phyloP scores from a whole-genome alignment of 2,113 vertebrate species.

The Gorsachius goisagi region DNA sequence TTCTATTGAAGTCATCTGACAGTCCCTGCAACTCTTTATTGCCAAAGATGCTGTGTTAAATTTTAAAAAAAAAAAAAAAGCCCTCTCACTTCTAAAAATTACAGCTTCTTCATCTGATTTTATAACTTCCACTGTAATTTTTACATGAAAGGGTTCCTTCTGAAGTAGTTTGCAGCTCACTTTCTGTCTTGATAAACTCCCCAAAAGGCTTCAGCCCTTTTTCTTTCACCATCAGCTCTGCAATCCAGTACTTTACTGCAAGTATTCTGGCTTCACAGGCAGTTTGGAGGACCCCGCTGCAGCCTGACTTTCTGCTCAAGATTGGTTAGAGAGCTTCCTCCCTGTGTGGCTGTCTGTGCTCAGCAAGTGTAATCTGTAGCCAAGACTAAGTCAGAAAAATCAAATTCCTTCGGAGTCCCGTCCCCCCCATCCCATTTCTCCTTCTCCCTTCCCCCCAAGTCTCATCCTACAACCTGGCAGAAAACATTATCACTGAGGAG shows the following conservation, averaged over 20 bases:
- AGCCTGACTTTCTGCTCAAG: constrained; percentile 45
- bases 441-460: background rate
- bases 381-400: constrained; percentile 51
- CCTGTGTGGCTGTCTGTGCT: constrained; percentile 39
- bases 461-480: constrained; percentile 12
- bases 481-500: constrained; percentile 20
- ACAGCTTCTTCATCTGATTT: background rate
- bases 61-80: background rate
- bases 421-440: background rate
- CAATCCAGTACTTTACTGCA: constrained; percentile 4
- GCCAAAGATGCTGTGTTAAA: constrained; percentile 18
- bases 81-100: constrained; percentile 2
- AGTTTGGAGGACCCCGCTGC: constrained; percentile 39
- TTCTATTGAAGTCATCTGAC: constrained; percentile 65
- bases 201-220: constrained; percentile 26
- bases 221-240: constrained; percentile 17
- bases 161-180: constrained; percentile 32
- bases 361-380: constrained; percentile 61
- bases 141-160: constrained; percentile 36
- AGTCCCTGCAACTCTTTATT: constrained; percentile 33
- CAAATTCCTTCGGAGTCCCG: constrained; percentile 31
- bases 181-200: constrained; percentile 28
- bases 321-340: constrained; percentile 58
- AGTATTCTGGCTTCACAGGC: constrained; percentile 29
- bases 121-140: constrained; percentile 26